Conservation (phyloP, 2,797 vertebrate species). For the Channa striata region DNA sequence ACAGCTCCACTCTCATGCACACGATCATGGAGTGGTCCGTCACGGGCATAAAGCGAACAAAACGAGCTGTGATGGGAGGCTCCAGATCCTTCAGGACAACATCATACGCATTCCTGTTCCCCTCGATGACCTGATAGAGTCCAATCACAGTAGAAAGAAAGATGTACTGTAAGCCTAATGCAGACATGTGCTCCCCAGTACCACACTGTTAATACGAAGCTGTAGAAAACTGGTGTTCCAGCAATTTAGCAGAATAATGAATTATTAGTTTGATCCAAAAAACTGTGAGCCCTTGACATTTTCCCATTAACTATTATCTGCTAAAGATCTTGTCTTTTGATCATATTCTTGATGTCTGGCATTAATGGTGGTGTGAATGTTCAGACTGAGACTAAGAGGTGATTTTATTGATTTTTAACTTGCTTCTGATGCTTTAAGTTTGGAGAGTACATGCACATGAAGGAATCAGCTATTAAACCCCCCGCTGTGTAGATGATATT, state of each 20-base stretch:
- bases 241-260: not conserved
- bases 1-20: conserved; percentile 97
- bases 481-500: no score
- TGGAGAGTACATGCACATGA: no score
- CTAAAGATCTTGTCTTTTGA: not conserved
- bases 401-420: no score
- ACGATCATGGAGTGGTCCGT: conserved; percentile 95
- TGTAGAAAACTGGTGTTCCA: not conserved
- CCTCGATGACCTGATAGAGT: conserved; percentile 90
- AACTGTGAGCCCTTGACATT: not conserved
- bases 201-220: not conserved
- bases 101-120: conserved; percentile 95
- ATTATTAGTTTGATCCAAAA: not conserved
- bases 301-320: not conserved
- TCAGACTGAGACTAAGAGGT: not conserved
- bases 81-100: conserved; percentile 96
- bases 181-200: not conserved
- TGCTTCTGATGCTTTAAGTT: no score
- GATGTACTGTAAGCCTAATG: not conserved
- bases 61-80: conserved; percentile 93
- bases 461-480: no score
- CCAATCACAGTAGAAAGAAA: not conserved
- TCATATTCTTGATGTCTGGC: not conserved
- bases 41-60: conserved; percentile 94
- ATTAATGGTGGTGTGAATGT: not conserved